These are phyloP conservation scores for Paradisaea rubra DNA, from an alignment of 2,113 vertebrate genomes.

Conservation along the genomic window DNA sequence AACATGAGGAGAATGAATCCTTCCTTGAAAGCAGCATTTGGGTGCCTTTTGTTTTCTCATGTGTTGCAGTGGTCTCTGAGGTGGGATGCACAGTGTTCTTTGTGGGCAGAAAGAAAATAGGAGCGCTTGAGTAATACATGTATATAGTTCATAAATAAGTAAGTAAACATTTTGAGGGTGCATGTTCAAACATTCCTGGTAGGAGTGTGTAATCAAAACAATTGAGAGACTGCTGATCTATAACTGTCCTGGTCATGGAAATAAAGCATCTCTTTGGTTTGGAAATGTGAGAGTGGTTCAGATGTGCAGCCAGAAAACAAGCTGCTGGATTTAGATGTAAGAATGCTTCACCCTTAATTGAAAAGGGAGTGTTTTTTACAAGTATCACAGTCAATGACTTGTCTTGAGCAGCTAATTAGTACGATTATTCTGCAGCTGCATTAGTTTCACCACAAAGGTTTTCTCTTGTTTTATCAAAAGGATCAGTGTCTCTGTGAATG, in stretches of 20 bases:
- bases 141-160: background rate
- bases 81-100: background rate
- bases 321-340: slow-evolving; percentile 50
- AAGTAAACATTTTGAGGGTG: background rate
- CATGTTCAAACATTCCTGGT: background rate
- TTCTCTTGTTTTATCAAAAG: slow-evolving; percentile 87
- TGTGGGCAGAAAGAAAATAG: background rate
- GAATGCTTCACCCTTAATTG: slow-evolving; percentile 73
- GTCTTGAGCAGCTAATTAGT: slow-evolving; percentile 93
- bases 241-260: background rate
- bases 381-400: slow-evolving; percentile 76
- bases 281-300: background rate
- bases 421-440: slow-evolving; percentile 93
- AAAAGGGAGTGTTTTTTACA: slow-evolving; percentile 47
- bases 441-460: slow-evolving; percentile 82
- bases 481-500: slow-evolving; percentile 83
- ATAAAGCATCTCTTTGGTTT: background rate
- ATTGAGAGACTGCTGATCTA: background rate
- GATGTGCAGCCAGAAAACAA: slow-evolving; percentile 12
- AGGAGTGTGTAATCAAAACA: background rate
- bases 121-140: background rate
- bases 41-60: background rate
- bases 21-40: background rate
- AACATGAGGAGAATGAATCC: background rate
- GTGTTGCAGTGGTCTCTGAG: background rate